Conservation (phyloP, 2,888 invertebrate genomes). For the Rhimphoctona megacephalus region DNA sequence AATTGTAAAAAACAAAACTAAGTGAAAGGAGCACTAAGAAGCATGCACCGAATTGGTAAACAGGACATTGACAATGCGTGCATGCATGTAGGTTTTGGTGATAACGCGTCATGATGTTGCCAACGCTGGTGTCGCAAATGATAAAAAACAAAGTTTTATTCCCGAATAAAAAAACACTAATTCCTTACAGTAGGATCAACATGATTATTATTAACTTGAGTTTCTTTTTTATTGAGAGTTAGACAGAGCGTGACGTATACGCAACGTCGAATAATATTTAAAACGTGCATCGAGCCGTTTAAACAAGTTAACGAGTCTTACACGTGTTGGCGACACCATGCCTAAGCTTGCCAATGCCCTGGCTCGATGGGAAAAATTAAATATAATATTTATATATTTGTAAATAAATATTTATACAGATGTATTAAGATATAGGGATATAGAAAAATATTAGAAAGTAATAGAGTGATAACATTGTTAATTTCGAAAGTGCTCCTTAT, state of each 20-base stretch:
- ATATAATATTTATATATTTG: slow-evolving; percentile 70
- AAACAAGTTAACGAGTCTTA: slow-evolving; percentile 74
- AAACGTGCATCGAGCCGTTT: slow-evolving; percentile 67
- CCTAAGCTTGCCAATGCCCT: slow-evolving; percentile 94
- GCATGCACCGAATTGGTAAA: slow-evolving; percentile 82
- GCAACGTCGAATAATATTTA: slow-evolving; percentile 40
- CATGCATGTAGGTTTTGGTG: slow-evolving; percentile 84
- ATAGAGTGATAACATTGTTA: slow-evolving; percentile 73
- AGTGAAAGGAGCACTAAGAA: slow-evolving; percentile 82
- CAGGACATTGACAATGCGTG: slow-evolving; percentile 85
- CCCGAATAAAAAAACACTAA: slow-evolving; percentile 35
- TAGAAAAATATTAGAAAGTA: slow-evolving; percentile 72
- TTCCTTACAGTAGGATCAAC: slow-evolving; percentile 33
- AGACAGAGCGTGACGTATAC: slow-evolving; percentile 18
- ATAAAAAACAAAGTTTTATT: slow-evolving; percentile 17
- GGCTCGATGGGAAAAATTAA: slow-evolving; percentile 86
- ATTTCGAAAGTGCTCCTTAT: slow-evolving; percentile 80
- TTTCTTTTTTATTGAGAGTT: slow-evolving; percentile 12
- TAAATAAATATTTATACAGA: slow-evolving; percentile 69
- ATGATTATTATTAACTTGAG: slow-evolving; percentile 14
- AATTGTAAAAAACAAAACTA: slow-evolving; percentile 40
- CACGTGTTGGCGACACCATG: slow-evolving; percentile 85
- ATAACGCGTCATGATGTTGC: slow-evolving; percentile 84
- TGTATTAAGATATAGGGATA: slow-evolving; percentile 60
- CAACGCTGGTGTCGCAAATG: slow-evolving; percentile 79